These are phyloP conservation scores for Zaprionus capensis DNA, from an alignment of 1,140 invertebrate species.

Conservation along the genomic window DNA sequence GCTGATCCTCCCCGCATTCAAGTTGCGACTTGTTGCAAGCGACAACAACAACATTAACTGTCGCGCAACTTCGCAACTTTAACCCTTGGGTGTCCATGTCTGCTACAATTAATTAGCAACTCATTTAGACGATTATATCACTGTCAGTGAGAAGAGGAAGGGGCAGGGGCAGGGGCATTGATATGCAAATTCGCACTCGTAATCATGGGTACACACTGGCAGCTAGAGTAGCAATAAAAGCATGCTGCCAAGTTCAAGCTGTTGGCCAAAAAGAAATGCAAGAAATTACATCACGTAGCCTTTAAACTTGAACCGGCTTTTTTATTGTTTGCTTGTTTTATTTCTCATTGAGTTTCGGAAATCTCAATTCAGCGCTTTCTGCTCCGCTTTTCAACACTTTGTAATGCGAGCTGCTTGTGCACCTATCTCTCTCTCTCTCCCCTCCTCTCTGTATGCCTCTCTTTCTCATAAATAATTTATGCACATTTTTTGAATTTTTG, in stretches of 20 bases:
- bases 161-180: slow-evolving; percentile 41
- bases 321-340: slow-evolving; percentile 1
- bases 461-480: slow-evolving; percentile 61
- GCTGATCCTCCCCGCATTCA: neutral
- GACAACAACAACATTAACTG: neutral
- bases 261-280: slow-evolving; percentile 63
- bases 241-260: slow-evolving; percentile 63
- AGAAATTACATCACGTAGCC: slow-evolving; percentile 66
- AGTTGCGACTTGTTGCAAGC: neutral
- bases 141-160: slow-evolving; percentile 32
- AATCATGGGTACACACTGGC: slow-evolving; percentile 24
- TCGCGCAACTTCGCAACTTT: slow-evolving; percentile 10
- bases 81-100: neutral
- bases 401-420: slow-evolving; percentile 14
- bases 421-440: neutral
- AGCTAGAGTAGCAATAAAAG: slow-evolving; percentile 7
- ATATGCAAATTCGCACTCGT: slow-evolving; percentile 70
- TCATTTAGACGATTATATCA: slow-evolving; percentile 75
- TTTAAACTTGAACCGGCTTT: slow-evolving; percentile 65
- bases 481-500: slow-evolving; percentile 49
- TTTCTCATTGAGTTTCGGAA: slow-evolving; percentile 2
- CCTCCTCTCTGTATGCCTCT: too few species aligned
- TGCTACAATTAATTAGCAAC: slow-evolving; percentile 66
- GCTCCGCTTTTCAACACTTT: slow-evolving; percentile 18
- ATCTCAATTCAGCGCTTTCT: slow-evolving; percentile 2